Base-by-base conservation (phyloP, 2,113 vertebrate species). In the Hipposideros armiger region DNA sequence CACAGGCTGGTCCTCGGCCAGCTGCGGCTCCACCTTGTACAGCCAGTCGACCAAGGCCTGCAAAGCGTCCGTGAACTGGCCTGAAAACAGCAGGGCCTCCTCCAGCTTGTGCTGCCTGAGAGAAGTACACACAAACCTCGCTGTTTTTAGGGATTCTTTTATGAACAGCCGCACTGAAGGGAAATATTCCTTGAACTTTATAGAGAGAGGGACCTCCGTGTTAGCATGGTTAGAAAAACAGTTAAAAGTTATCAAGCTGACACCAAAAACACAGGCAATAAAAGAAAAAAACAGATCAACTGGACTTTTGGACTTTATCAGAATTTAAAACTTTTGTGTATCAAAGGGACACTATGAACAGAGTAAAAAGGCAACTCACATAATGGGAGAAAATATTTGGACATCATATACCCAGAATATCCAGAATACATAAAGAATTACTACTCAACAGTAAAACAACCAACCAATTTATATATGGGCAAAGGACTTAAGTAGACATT, bases 31-130 rank as follows among this genome's bases (percentile, higher is more conserved):
- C 1, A 99, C 99, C 76, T 99, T 99, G 97, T 99, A 99, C 16
- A 99, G 97, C 99, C 99, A 99, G 97, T 99, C 99, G 64, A 99
- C 99, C 96, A 99, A 96, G 0, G 99, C 99, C 98, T 99, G 99
- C 70, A 99, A 98, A 0, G 99, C 99, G 19, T 99, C 99, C 62
- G 99, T 99, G 97, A 99, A 99, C 98, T 99, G 99, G 5, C 99
- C 99, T 0, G 99, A 99, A 98, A 99, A 99, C 96, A 99, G 98
- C 58, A 99, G 98, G 2, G 99, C 99, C 98, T 99, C 99, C 91
- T 99, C 99, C 98, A 99, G 98, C 97, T 99, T 99, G 98, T 99
- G 99, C 96, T 99, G 99, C 98, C 99, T 99, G 98, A 3, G 95
- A 95, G 98, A 86, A 78, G 14, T 20, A 97, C 50, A 64, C 60